These are phyloP conservation scores for Karalla daura DNA, from an alignment of 2,797 vertebrate genomes.

Conservation along the genomic window DNA sequence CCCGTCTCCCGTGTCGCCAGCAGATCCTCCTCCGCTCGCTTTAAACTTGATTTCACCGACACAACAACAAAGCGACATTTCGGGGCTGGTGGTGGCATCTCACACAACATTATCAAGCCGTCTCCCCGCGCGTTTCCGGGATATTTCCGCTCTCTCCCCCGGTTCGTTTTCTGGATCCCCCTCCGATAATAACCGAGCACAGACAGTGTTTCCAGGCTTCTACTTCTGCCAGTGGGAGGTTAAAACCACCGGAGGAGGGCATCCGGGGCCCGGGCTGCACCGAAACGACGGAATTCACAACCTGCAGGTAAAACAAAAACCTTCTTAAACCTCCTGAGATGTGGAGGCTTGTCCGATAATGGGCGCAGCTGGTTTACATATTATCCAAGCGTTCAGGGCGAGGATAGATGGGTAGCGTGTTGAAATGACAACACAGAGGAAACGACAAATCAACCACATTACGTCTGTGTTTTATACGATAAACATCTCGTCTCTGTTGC, in stretches of 20 bases:
- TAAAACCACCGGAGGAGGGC: constrained; percentile 71
- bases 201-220: constrained; percentile 29
- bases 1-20: constrained; percentile 51
- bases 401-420: constrained; percentile 2
- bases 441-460: constrained; percentile 29
- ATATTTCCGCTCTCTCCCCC: constrained; percentile 33
- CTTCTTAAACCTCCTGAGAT: too few relatives aligned
- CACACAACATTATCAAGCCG: neutral
- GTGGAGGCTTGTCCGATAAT: constrained; percentile 19
- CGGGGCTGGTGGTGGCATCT: constrained; percentile 27
- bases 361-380: neutral
- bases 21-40: constrained; percentile 64
- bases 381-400: neutral
- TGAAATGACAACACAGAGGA: constrained; percentile 54
- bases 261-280: constrained; percentile 72
- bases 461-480: constrained; percentile 9
- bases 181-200: constrained; percentile 4
- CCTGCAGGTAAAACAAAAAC: constrained; percentile 75
- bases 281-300: constrained; percentile 60
- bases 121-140: neutral
- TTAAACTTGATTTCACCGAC: constrained; percentile 49
- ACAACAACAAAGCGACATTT: constrained; percentile 51
- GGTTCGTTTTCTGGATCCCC: constrained; percentile 22
- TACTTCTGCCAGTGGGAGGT: constrained; percentile 70
- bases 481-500: neutral